phyloP scores from a whole-genome alignment of 2,797 vertebrate species.

The Aselliscus stoliczkanus region DNA sequence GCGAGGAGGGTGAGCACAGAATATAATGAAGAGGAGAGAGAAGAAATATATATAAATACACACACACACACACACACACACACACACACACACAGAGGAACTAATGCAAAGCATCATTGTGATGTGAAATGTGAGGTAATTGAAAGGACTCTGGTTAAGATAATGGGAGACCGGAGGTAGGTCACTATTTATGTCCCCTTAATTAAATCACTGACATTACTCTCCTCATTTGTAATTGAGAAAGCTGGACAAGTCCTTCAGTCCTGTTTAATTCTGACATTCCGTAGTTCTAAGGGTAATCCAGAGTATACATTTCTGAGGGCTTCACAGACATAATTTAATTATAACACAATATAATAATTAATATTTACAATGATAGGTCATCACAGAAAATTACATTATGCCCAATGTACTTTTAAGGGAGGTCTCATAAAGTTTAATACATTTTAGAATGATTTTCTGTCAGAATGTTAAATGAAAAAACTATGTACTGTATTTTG shows the following conservation, averaged over 20 bases:
- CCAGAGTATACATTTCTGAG: not conserved
- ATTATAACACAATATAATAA: slow-evolving; percentile 8
- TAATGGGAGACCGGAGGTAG: not conserved
- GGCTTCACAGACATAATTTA: not conserved
- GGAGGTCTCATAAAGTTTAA: slow-evolving; percentile 55
- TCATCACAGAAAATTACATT: slow-evolving; percentile 60
- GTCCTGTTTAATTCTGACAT: not conserved
- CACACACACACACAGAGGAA: too few species aligned
- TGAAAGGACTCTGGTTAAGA: not conserved
- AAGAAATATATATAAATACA: not conserved
- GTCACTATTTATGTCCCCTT: not conserved
- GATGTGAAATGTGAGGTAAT: not conserved
- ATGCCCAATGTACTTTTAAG: slow-evolving; percentile 56
- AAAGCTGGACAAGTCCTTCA: not conserved
- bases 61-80: too few species aligned
- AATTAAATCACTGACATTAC: not conserved
- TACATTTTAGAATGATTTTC: slow-evolving; percentile 59
- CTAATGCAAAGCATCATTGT: too few species aligned
- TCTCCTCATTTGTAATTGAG: not conserved
- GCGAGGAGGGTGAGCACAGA: not conserved
- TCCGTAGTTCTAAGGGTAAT: not conserved
- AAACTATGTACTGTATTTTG: not conserved
- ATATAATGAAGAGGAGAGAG: not conserved
- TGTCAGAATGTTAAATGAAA: slow-evolving; percentile 43
- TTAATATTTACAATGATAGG: slow-evolving; percentile 59